Conservation (phyloP, 2,888 invertebrate species). For the Orchestes rusci region DNA sequence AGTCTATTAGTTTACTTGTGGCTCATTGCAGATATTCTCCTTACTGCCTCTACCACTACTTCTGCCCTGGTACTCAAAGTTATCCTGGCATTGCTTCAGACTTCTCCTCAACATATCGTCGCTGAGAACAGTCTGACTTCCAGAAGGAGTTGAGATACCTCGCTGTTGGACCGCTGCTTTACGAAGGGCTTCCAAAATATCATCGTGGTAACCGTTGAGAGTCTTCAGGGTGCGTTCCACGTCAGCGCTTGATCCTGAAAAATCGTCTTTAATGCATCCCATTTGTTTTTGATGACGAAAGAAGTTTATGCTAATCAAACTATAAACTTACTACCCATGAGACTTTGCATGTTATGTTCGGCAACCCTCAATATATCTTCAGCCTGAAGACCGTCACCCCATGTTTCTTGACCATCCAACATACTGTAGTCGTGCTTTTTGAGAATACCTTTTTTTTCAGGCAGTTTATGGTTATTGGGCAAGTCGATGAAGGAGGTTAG, state of each 20-base stretch:
- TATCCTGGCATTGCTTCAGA: constrained; percentile 54
- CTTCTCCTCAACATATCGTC: constrained; percentile 65
- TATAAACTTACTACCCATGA: constrained; percentile 41
- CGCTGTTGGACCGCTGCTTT: constrained; percentile 71
- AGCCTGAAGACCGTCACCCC: constrained; percentile 64
- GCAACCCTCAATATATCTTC: constrained; percentile 38
- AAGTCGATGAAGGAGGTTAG: constrained; percentile 73
- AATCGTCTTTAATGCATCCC: background rate
- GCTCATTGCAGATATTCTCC: constrained; percentile 72
- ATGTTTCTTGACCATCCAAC: constrained; percentile 67
- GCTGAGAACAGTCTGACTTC: constrained; percentile 57
- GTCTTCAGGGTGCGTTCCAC: constrained; percentile 62
- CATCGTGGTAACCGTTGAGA: constrained; percentile 87
- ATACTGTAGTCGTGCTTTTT: constrained; percentile 79
- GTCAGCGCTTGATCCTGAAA: constrained; percentile 36
- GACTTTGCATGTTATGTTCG: constrained; percentile 59
- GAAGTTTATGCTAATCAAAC: background rate
- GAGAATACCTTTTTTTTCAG: constrained; percentile 88
- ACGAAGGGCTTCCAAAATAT: constrained; percentile 82
- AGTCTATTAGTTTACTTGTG: constrained; percentile 42
- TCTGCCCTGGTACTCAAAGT: constrained; percentile 58
- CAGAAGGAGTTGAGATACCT: constrained; percentile 52
- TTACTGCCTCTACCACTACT: constrained; percentile 50
- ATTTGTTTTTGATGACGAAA: background rate
- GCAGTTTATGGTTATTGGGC: constrained; percentile 68